Evolutionary conservation across 2,113 vertebrate genomes (phyloP).

Genomic region (Pluvianellus socialis): DNA sequence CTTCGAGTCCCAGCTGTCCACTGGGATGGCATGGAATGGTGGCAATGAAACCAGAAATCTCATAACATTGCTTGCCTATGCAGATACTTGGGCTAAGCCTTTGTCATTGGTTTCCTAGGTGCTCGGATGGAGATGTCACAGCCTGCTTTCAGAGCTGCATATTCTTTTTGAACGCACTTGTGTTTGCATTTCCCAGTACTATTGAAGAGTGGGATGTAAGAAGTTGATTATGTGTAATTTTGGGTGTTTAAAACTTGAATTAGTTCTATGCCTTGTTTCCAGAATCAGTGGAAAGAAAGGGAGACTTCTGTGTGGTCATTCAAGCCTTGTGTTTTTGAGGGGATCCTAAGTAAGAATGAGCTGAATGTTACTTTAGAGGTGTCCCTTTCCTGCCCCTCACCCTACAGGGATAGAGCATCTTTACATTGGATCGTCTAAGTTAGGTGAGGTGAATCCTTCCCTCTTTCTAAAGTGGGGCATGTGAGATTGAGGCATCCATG

Average conservation of each 20-base stretch:
- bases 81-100: not conserved
- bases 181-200: not conserved
- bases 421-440: not conserved
- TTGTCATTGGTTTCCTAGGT: not conserved
- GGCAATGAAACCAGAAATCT: not conserved
- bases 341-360: not conserved
- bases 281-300: not conserved
- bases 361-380: not conserved
- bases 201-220: not conserved
- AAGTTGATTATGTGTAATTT: not conserved
- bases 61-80: not conserved
- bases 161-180: not conserved
- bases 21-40: not conserved
- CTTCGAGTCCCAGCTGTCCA: not conserved
- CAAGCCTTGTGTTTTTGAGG: not conserved
- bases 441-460: not conserved
- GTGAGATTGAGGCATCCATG: not conserved
- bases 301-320: not conserved
- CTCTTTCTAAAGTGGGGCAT: not conserved
- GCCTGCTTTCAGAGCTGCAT: not conserved
- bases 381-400: rapidly evolving
- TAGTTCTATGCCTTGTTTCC: not conserved
- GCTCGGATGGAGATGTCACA: not conserved
- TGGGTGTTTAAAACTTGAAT: not conserved
- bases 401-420: not conserved